Evolutionary conservation across 1,140 invertebrate genomes (phyloP).

Genomic region (Drosophila insularis): DNA sequence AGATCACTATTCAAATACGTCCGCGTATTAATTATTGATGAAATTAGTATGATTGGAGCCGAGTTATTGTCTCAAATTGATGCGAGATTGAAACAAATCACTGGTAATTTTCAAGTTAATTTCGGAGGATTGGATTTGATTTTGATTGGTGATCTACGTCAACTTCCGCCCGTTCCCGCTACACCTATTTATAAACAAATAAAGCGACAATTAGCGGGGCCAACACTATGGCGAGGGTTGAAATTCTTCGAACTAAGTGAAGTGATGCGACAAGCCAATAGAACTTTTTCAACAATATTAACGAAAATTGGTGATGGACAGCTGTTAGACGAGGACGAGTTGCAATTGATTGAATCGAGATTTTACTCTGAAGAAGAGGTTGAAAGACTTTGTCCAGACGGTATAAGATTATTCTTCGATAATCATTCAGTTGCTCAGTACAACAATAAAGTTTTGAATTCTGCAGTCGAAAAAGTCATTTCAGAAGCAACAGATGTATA

Average conservation of each 20-base stretch:
- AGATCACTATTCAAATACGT: not conserved
- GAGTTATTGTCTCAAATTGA: not conserved
- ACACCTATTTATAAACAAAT: not conserved
- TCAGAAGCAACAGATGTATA: not conserved
- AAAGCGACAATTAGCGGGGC: not conserved
- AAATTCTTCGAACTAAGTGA: not conserved
- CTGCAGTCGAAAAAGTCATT: not conserved
- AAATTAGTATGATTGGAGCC: not conserved
- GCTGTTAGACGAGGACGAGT: not conserved
- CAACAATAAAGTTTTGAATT: not conserved
- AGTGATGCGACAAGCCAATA: not conserved
- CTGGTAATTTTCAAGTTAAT: not conserved
- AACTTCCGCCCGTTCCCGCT: not conserved
- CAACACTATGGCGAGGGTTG: not conserved
- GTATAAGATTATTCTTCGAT: not conserved
- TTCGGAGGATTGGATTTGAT: not conserved
- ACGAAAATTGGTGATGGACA: not conserved
- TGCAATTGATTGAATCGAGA: not conserved
- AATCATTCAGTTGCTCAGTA: not conserved
- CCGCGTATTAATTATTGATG: not conserved
- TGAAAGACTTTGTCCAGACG: not conserved
- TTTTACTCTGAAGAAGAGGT: not conserved
- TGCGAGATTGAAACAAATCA: not conserved
- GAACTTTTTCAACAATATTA: not conserved
- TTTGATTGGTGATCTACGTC: not conserved